These are phyloP conservation scores for Poliocrania exsul DNA, from an alignment of 2,797 vertebrate genomes.

Conservation along the genomic window DNA sequence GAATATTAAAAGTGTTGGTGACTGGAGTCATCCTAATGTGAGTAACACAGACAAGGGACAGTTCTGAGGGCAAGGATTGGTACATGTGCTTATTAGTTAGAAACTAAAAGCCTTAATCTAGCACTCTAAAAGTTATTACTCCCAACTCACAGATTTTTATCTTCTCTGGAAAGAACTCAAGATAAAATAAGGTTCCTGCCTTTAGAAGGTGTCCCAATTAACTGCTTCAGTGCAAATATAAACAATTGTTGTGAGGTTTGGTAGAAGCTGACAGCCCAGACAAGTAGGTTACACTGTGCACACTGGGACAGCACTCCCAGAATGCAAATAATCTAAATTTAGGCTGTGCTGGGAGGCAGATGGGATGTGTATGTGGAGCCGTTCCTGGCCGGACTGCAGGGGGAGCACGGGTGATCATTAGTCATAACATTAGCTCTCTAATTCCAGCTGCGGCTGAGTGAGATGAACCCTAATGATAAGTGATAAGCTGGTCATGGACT, in stretches of 20 bases:
- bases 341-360: neutral
- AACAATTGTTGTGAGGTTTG: neutral
- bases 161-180: neutral
- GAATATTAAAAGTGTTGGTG: neutral
- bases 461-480: neutral
- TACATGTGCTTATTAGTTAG: neutral
- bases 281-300: neutral
- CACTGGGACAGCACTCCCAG: neutral
- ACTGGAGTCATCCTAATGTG: neutral
- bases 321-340: neutral
- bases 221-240: neutral
- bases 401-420: neutral
- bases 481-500: neutral
- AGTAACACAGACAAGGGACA: neutral
- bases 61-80: neutral
- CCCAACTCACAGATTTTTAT: neutral
- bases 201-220: neutral
- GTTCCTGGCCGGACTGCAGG: neutral
- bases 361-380: neutral
- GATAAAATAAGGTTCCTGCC: neutral
- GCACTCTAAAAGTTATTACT: neutral
- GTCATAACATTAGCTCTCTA: neutral
- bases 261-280: neutral
- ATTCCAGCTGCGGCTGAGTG: neutral
- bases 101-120: neutral